A percentile compares a stretch with the other conserved stretches of the same genome.
Evolutionary conservation across 92 coral and sea anemone genomes (phyloP).

Genomic region (Epizoanthus fatuus): DNA sequence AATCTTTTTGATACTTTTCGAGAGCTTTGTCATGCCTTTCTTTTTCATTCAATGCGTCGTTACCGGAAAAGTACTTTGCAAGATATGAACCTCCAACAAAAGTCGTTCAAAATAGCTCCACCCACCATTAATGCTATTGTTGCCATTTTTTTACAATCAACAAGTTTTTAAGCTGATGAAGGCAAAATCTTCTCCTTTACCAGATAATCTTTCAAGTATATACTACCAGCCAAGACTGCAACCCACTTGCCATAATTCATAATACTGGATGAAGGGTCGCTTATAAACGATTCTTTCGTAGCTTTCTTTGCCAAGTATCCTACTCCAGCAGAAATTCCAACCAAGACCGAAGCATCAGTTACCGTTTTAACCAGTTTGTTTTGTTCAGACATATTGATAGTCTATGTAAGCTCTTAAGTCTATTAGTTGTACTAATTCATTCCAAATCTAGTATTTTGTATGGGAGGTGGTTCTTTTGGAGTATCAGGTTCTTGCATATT

Average conservation of each 20-base stretch:
- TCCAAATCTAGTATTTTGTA: too few species aligned
- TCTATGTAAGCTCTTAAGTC: too few species aligned
- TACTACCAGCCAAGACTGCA: conserved; percentile 38
- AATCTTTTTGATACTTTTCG: conserved; percentile 59
- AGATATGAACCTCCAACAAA: conserved; percentile 66
- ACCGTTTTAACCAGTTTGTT: too few species aligned
- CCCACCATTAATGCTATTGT: conserved; percentile 55
- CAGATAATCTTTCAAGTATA: conserved; percentile 57
- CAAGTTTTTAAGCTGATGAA: too few species aligned
- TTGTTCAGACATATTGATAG: conserved; percentile 29
- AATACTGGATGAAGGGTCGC: conserved; percentile 51
- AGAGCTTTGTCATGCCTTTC: conserved; percentile 64
- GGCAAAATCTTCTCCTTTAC: conserved; percentile 58
- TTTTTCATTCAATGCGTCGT: conserved; percentile 34
- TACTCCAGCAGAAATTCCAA: conserved; percentile 50
- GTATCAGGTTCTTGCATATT: too few species aligned
- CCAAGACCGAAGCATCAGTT: conserved; percentile 16
- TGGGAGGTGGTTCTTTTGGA: too few species aligned
- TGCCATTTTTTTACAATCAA: conserved; percentile 10
- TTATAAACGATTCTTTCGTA: conserved; percentile 11
- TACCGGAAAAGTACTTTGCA: conserved; percentile 42
- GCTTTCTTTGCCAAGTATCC: conserved; percentile 33
- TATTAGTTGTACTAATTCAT: too few species aligned
- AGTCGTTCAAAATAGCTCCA: conserved; percentile 64
- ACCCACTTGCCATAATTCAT: background rate